A percentile compares a stretch with the other conserved stretches of the same genome.
These are phyloP conservation scores for Xiphophorus hellerii DNA, from an alignment of 2,113 vertebrate species.

Conservation along the genomic window DNA sequence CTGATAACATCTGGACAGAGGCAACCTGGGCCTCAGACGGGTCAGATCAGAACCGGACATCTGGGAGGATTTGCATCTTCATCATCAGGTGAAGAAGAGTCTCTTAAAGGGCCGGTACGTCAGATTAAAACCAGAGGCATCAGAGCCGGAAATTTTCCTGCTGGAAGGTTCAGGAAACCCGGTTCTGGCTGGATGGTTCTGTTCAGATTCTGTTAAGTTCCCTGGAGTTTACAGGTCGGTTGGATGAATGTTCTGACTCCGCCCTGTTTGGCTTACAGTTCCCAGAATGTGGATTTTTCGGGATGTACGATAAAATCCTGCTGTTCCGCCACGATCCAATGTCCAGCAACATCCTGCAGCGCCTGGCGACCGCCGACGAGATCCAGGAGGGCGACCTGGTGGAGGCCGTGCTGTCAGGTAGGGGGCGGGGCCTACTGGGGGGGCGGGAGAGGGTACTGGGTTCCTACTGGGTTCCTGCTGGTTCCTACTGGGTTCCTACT, in stretches of 20 bases:
- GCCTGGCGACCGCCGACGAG: constrained; percentile 87
- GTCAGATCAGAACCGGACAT: not conserved
- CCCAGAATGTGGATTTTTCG: constrained; percentile 93
- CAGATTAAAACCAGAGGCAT: not conserved
- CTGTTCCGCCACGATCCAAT: constrained; percentile 92
- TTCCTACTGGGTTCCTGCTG: no score
- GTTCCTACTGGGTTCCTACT: no score
- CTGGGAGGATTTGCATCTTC: not conserved
- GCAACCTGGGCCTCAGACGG: not conserved
- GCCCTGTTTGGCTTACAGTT: constrained; percentile 79
- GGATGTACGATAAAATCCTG: constrained; percentile 94
- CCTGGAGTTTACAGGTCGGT: no score
- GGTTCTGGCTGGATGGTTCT: not conserved
- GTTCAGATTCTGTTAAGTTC: no score
- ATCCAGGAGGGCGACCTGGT: constrained; percentile 92
- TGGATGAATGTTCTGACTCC: not conserved
- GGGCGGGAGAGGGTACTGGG: no score
- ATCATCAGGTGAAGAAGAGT: not conserved
- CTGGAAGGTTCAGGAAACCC: not conserved
- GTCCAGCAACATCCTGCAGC: constrained; percentile 92
- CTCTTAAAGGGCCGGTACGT: not conserved
- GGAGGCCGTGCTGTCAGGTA: constrained; percentile 92
- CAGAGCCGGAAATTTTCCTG: not conserved
- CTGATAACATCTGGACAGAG: not conserved
- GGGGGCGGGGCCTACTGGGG: not conserved